These are phyloP conservation scores for Plectrocnemia conspersa DNA, from an alignment of 1,140 invertebrate species.

Conservation along the genomic window DNA sequence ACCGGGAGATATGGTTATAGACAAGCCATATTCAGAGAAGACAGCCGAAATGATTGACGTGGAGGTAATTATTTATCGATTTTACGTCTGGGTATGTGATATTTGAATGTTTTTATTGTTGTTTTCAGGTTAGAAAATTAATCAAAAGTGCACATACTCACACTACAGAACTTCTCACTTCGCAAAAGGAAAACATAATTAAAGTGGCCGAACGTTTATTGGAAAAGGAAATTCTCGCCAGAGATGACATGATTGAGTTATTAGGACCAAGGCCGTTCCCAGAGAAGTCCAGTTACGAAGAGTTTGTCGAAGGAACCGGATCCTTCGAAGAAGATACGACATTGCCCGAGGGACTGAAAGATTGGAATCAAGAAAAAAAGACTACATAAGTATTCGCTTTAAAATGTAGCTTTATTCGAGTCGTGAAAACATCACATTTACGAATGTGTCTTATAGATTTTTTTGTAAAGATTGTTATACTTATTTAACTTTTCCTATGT, in stretches of 20 bases:
- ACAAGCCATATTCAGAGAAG: conserved; percentile 97
- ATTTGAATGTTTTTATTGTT: background rate
- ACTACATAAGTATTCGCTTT: too few species aligned
- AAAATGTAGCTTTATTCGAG: too few species aligned
- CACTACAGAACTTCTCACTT: conserved; percentile 74
- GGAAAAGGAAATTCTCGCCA: conserved; percentile 91
- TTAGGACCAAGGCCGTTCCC: conserved; percentile 92
- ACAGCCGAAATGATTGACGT: conserved; percentile 95
- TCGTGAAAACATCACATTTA: too few species aligned
- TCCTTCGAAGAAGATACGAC: conserved; percentile 95
- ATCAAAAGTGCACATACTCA: conserved; percentile 77
- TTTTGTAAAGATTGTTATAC: too few species aligned
- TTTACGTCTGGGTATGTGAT: background rate
- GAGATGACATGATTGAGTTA: conserved; percentile 98
- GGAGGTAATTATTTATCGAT: conserved; percentile 58
- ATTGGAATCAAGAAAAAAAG: conserved; percentile 81
- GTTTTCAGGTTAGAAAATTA: conserved; percentile 54
- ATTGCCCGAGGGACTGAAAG: conserved; percentile 91
- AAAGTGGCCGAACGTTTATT: conserved; percentile 93
- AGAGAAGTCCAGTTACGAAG: conserved; percentile 99
- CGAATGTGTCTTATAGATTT: too few species aligned
- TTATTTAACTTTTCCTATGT: too few species aligned
- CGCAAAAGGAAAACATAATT: conserved; percentile 83
- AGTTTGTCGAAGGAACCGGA: conserved; percentile 98
- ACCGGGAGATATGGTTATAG: conserved; percentile 86